Base-by-base conservation (phyloP, 2,797 vertebrate species). In the Halcyon leucocephala region DNA sequence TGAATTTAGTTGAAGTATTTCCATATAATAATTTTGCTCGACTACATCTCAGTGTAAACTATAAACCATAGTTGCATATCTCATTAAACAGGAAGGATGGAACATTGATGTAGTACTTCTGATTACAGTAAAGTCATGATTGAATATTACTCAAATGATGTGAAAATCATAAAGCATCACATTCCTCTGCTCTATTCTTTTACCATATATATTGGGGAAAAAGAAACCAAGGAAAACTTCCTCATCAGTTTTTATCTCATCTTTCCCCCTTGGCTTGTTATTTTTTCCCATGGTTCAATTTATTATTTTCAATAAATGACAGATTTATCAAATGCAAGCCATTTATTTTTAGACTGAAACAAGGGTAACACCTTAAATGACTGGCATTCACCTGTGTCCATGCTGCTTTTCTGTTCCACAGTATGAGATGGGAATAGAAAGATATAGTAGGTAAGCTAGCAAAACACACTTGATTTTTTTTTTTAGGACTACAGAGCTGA, bases 271-370 rank as follows among this genome's bases (percentile, higher is more conserved):
- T 65, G 3, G 9, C 20, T 46, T 60, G 3, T 17, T 77, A 52
- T 18, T 93, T 55, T 21, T 21, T 31, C 39, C 10, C 6, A 11
- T 6, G 51, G 16, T 95, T 86, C 42, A 86, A 66, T 80, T 82
- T 89, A 82, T 86, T 86, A 54, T 82, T 18, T 70, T 69, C 80
- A 90, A 86, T 61, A 93, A 91, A 93, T 71, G 33, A 69, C 21
- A 82, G 35, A 73, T 86, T 62, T 64, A 83, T 71, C n/a, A n/a
- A 81, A 61, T 54, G 13, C 31, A 86, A 82, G 51, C 26, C 12
- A 57, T 74, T 28, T 89, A 19, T 6, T 96, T 87, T 72, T 51
- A 76, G 51, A 39, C 15, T 86, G 70, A 89, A 82, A 65, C 10
- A 85, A 82, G 33, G 33, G 19, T 92, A 71, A 69, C 25, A 25